A percentile compares a stretch with the other conserved stretches of the same genome.
Evolutionary conservation across 2,113 vertebrate genomes (phyloP).

Genomic region (Neogobius melanostomus): DNA sequence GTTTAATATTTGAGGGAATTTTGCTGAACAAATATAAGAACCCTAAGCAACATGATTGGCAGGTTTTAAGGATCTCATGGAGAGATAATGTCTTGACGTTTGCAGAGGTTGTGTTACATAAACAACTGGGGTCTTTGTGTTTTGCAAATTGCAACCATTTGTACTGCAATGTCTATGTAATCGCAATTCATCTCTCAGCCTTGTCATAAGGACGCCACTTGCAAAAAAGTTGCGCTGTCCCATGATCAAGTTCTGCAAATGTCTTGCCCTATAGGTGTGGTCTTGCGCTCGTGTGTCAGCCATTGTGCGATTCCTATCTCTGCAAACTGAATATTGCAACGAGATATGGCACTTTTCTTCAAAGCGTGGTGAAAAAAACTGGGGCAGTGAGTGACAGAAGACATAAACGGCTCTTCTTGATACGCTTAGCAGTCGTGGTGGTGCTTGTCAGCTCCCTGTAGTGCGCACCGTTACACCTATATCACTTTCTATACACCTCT

Average conservation of each 20-base stretch:
- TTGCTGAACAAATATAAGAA: too few species aligned
- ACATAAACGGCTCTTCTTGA: slow-evolving; percentile 43
- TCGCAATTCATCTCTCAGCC: too few species aligned
- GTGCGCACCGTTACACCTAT: slow-evolving; percentile 49
- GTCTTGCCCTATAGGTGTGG: slow-evolving; percentile 15
- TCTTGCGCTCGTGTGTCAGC: slow-evolving; percentile 7
- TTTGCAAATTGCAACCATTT: too few species aligned
- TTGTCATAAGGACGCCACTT: slow-evolving; percentile 1
- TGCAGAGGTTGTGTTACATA: too few species aligned
- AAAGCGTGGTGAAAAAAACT: slow-evolving; percentile 34
- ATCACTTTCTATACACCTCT: slow-evolving; percentile 33
- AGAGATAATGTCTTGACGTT: too few species aligned
- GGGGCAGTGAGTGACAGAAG: slow-evolving; percentile 42
- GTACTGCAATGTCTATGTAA: too few species aligned
- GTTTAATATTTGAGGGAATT: too few species aligned
- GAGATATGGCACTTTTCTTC: slow-evolving; percentile 26
- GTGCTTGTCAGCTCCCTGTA: slow-evolving; percentile 42
- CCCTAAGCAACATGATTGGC: too few species aligned
- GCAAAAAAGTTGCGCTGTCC: slow-evolving; percentile 21
- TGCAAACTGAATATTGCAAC: slow-evolving; percentile 30
- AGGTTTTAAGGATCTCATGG: too few species aligned
- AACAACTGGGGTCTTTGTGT: too few species aligned
- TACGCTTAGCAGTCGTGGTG: slow-evolving; percentile 49
- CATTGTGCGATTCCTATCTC: slow-evolving; percentile 16
- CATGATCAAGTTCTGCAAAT: not conserved